Percentiles rank a stretch among this genome's conserved stretches.
phyloP scores from a whole-genome alignment of 2,888 invertebrate species.

The Yponomeuta sedellus region DNA sequence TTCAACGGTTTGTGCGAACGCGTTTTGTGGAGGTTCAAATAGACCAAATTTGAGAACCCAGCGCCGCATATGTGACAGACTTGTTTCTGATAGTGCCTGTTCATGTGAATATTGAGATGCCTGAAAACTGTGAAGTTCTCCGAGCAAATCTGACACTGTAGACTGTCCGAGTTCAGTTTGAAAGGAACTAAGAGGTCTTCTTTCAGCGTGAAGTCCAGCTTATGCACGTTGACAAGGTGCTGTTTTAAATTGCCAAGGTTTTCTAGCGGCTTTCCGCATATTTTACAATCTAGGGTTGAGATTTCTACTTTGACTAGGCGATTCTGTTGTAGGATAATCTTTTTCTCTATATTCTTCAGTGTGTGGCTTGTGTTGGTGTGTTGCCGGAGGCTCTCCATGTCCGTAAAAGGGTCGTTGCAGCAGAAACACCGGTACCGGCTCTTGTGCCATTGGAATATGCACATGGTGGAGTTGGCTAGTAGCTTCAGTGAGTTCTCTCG shows the following conservation, averaged over 20 bases:
- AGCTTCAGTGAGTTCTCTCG: slow-evolving; percentile 73
- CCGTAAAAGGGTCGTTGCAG: slow-evolving; percentile 51
- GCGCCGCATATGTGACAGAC: slow-evolving; percentile 61
- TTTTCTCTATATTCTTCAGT: slow-evolving; percentile 34
- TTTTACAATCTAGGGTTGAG: slow-evolving; percentile 44
- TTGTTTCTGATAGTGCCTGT: slow-evolving; percentile 60
- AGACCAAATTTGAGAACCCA: slow-evolving; percentile 51
- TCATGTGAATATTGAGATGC: slow-evolving; percentile 58
- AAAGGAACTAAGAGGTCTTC: slow-evolving; percentile 58
- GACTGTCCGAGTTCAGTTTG: slow-evolving; percentile 35
- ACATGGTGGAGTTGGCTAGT: slow-evolving; percentile 50
- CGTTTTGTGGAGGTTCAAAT: slow-evolving; percentile 51
- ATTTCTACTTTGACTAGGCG: slow-evolving; percentile 58
- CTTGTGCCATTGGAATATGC: slow-evolving; percentile 62
- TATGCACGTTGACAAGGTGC: slow-evolving; percentile 41
- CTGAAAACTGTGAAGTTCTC: slow-evolving; percentile 47
- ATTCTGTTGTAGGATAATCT: slow-evolving; percentile 56
- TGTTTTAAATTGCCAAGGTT: slow-evolving; percentile 33
- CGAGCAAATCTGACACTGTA: slow-evolving; percentile 53
- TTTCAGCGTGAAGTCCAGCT: slow-evolving; percentile 32
- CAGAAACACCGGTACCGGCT: slow-evolving; percentile 59
- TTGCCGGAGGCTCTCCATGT: slow-evolving; percentile 38
- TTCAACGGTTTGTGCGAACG: slow-evolving; percentile 41
- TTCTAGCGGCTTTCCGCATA: slow-evolving; percentile 36
- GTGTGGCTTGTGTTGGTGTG: slow-evolving; percentile 48